Percentiles rank a stretch among this genome's conserved stretches.
Conservation (phyloP, 2,888 invertebrate genomes). For the Bombyx huttoni region DNA sequence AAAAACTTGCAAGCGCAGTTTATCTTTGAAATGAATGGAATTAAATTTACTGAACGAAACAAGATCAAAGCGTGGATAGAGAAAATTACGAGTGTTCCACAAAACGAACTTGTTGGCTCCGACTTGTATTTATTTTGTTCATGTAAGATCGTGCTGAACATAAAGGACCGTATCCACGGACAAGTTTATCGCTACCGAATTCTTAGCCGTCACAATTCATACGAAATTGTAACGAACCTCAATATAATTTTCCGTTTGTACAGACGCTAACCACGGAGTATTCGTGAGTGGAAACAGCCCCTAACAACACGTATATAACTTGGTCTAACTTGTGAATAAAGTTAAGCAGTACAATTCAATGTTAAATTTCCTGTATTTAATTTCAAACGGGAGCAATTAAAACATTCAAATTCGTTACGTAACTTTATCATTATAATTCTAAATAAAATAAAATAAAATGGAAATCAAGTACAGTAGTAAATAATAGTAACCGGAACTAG, state of each 20-base stretch:
- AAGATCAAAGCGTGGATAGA: constrained; percentile 15
- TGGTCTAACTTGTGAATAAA: not conserved
- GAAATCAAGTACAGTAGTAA: too few species aligned
- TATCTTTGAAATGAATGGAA: constrained; percentile 7
- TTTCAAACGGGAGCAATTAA: not conserved
- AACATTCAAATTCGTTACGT: not conserved
- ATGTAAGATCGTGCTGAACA: constrained; percentile 2
- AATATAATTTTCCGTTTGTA: not conserved
- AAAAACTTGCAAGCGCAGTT: not conserved
- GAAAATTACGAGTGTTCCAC: constrained; percentile 17
- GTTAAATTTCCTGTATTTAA: not conserved
- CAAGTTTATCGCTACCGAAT: constrained; percentile 5
- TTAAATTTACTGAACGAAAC: constrained; percentile 14
- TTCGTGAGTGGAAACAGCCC: not conserved
- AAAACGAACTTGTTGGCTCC: constrained; percentile 15
- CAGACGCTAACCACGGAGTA: not conserved
- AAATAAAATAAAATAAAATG: too few species aligned
- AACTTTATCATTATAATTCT: not conserved
- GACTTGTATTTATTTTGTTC: constrained; percentile 23
- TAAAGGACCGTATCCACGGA: not conserved
- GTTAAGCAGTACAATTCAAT: not conserved
- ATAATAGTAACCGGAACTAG: too few species aligned
- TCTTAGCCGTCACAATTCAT: not conserved
- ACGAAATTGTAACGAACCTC: not conserved
- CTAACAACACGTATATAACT: not conserved